Percentiles rank a stretch among this genome's conserved stretches.
Conservation (phyloP, 2,888 invertebrate species). For the Labia minor region DNA sequence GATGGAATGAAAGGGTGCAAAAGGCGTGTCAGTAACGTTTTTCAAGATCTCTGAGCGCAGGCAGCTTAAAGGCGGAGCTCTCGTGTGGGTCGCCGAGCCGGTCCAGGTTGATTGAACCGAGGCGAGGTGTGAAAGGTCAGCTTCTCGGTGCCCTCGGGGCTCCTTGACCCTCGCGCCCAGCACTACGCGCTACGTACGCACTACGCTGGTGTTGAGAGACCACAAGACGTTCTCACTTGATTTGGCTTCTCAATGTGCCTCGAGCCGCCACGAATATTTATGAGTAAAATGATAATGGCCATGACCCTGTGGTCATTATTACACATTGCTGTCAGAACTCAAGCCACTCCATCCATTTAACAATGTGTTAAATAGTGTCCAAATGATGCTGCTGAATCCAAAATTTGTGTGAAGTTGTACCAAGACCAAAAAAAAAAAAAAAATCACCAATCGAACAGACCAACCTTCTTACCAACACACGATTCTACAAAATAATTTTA, state of each 20-base stretch:
- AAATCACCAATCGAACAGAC: too few relatives aligned
- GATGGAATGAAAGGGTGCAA: not conserved
- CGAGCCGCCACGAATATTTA: constrained; percentile 22
- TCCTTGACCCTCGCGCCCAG: not conserved
- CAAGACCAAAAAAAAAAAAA: not conserved
- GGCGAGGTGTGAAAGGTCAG: not conserved
- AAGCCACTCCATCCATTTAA: constrained; percentile 19
- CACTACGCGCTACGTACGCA: not conserved
- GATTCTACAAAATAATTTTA: not conserved
- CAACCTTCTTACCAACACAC: too few relatives aligned
- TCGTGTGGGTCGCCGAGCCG: constrained; percentile 4
- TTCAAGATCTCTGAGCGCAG: not conserved
- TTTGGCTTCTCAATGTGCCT: constrained; percentile 17
- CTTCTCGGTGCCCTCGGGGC: not conserved
- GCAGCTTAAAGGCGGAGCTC: not conserved
- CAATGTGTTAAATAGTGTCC: constrained; percentile 22
- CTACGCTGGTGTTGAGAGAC: not conserved
- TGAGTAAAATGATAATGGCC: constrained; percentile 23
- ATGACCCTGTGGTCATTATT: constrained; percentile 22
- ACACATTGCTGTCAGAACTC: constrained; percentile 22
- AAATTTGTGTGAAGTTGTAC: not conserved
- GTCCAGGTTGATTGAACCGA: constrained; percentile 13
- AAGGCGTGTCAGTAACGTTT: not conserved
- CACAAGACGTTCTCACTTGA: constrained; percentile 18
- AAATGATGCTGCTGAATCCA: not conserved